Conservation (phyloP, 2,797 vertebrate species). For the Tenualosa thibaudeaui region DNA sequence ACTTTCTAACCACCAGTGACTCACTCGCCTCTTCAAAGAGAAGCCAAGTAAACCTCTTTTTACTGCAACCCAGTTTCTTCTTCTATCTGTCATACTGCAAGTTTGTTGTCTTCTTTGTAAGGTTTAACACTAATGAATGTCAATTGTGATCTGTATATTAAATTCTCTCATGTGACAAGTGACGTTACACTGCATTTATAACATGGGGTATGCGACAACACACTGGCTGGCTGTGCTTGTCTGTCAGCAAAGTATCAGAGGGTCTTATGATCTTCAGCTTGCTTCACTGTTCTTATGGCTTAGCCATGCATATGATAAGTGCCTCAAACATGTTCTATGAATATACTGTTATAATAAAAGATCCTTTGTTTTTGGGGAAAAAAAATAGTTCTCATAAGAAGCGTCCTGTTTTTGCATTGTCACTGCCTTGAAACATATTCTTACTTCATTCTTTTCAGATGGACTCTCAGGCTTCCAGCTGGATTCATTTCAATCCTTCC, state of each 20-base stretch:
- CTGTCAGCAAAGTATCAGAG: background rate
- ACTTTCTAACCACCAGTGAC: no score
- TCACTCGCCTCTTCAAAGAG: background rate
- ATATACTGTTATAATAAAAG: no score
- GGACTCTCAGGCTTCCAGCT: background rate
- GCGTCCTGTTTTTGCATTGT: background rate
- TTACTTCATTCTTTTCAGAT: background rate
- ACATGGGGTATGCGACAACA: background rate
- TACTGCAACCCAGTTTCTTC: no score
- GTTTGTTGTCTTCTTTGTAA: no score
- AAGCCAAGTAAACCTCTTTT: no score
- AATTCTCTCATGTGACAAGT: background rate
- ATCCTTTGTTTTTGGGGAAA: background rate
- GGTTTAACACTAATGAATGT: no score
- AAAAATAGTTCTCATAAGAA: no score
- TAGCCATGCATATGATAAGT: background rate
- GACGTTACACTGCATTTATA: background rate
- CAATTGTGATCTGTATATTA: background rate
- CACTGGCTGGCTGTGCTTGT: background rate
- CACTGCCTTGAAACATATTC: background rate
- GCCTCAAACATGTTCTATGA: background rate
- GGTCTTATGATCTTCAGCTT: no score
- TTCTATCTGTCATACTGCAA: no score
- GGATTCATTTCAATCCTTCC: background rate
- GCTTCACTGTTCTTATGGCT: no score